Percentiles rank a stretch among this genome's conserved stretches.
These are phyloP conservation scores for Acleris cristana DNA, from an alignment of 2,888 invertebrate genomes.

Conservation along the genomic window DNA sequence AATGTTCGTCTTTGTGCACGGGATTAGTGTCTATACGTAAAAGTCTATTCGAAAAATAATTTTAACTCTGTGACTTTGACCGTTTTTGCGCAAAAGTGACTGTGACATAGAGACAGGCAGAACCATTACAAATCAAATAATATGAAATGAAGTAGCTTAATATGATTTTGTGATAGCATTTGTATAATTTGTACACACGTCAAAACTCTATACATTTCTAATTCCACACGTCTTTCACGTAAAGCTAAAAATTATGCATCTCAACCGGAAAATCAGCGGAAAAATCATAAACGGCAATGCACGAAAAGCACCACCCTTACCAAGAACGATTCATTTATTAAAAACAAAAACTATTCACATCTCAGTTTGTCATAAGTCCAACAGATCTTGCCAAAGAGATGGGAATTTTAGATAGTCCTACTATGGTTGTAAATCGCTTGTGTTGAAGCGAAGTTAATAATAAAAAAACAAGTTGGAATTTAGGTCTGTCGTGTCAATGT, in stretches of 20 bases:
- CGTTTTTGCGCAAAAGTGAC: too few relatives aligned
- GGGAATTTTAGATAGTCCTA: neutral
- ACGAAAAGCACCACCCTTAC: neutral
- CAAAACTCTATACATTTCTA: neutral
- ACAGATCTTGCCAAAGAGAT: neutral
- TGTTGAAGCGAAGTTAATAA: neutral
- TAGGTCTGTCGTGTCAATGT: slow-evolving; percentile 63
- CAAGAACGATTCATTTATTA: slow-evolving; percentile 11
- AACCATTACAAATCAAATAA: too few relatives aligned
- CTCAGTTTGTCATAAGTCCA: neutral
- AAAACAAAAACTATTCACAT: slow-evolving; percentile 7
- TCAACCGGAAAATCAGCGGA: slow-evolving; percentile 5
- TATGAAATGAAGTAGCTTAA: too few relatives aligned
- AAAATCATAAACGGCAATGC: slow-evolving; percentile 13
- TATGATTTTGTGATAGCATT: too few relatives aligned
- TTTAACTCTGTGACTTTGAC: too few relatives aligned
- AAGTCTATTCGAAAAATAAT: too few relatives aligned
- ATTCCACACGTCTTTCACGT: neutral
- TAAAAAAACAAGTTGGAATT: slow-evolving; percentile 8
- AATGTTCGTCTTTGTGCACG: too few relatives aligned
- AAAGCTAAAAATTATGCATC: neutral
- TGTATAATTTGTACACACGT: too few relatives aligned
- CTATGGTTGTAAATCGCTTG: slow-evolving; percentile 5
- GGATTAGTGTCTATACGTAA: too few relatives aligned
- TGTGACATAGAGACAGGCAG: too few relatives aligned